These are phyloP conservation scores for Gortyna flavago DNA, from an alignment of 2,888 invertebrate genomes.

Conservation along the genomic window DNA sequence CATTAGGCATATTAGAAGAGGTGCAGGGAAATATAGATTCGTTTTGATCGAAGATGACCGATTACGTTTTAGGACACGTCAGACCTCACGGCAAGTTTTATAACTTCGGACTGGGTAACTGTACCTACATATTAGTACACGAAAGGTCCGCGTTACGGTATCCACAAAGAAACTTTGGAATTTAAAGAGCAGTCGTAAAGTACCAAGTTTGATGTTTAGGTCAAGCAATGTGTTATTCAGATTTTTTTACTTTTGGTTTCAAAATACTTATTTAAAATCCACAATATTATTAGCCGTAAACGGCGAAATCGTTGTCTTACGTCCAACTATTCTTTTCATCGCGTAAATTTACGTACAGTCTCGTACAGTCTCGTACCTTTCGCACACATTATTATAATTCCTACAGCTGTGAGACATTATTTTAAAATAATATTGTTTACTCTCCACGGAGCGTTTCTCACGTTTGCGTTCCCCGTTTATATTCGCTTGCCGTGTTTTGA, in stretches of 20 bases:
- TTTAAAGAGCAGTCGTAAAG: constrained; percentile 12
- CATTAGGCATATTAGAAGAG: not conserved
- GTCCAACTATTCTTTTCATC: constrained; percentile 41
- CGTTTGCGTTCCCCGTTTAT: constrained; percentile 67
- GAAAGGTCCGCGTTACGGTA: not conserved
- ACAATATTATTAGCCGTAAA: constrained; percentile 21
- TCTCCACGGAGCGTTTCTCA: constrained; percentile 62
- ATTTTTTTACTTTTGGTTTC: constrained; percentile 26
- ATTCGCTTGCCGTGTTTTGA: constrained; percentile 65
- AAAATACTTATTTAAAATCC: constrained; percentile 35
- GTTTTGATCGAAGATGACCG: not conserved
- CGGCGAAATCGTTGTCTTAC: constrained; percentile 45
- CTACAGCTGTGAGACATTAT: constrained; percentile 74
- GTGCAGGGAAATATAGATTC: not conserved
- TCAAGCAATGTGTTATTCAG: constrained; percentile 4
- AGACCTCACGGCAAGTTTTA: not conserved
- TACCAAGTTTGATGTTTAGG: constrained; percentile 3
- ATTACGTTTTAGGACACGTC: not conserved
- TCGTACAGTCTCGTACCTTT: constrained; percentile 51
- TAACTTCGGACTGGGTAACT: not conserved
- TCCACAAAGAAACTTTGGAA: not conserved
- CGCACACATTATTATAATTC: constrained; percentile 60
- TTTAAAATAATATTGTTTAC: constrained; percentile 77
- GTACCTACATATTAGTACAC: not conserved
- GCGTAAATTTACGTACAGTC: constrained; percentile 24